phyloP scores from a whole-genome alignment of 2,797 vertebrate genomes.

The Crocodylus rhombifer region DNA sequence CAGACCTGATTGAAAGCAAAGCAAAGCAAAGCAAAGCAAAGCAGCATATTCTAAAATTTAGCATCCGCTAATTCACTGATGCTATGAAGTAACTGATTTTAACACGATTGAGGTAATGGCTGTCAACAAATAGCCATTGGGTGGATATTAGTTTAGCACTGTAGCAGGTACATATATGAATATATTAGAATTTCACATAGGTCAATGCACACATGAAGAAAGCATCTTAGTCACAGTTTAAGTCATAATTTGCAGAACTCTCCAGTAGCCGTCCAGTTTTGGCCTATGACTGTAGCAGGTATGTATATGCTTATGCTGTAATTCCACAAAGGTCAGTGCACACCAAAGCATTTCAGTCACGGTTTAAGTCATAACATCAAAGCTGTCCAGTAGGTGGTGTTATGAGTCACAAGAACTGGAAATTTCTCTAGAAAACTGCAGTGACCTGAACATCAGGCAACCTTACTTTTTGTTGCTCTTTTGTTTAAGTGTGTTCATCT shows the following conservation, averaged over 20 bases:
- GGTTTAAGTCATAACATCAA: neutral
- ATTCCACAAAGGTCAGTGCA: constrained; percentile 16
- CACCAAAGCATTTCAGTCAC: neutral
- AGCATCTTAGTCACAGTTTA: constrained; percentile 49
- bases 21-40: neutral
- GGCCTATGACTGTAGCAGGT: neutral
- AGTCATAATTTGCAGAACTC: neutral
- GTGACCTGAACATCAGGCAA: neutral
- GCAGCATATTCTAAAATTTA: neutral
- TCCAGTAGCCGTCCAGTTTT: neutral
- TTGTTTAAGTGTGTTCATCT: neutral
- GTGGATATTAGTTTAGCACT: neutral
- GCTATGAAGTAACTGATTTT: constrained; percentile 1
- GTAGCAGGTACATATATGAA: neutral
- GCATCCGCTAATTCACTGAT: neutral
- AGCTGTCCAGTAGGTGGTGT: constrained; percentile 29
- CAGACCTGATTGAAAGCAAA: neutral
- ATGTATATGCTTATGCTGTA: neutral
- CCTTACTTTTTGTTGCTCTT: neutral
- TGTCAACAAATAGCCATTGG: neutral
- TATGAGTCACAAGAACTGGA: constrained; percentile 61
- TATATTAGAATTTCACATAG: neutral
- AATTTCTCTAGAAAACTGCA: neutral
- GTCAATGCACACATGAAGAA: constrained; percentile 6
- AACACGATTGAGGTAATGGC: neutral